These are phyloP conservation scores for Mormyrus iriodes DNA, from an alignment of 2,113 vertebrate species.

Conservation along the genomic window DNA sequence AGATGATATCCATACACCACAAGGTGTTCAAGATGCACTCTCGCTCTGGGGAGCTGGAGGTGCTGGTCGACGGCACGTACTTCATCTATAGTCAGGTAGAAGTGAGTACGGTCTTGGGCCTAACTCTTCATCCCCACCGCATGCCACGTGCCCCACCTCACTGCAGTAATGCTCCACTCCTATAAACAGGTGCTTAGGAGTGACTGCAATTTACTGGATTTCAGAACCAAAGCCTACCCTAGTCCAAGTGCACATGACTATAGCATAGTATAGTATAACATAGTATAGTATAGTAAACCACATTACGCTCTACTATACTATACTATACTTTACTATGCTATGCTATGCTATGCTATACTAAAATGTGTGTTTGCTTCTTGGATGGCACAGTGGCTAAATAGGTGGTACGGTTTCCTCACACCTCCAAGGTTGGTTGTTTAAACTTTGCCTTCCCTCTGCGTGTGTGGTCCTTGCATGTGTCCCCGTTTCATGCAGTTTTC, in stretches of 20 bases:
- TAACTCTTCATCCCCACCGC: slow-evolving; percentile 63
- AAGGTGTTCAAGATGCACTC: slow-evolving; percentile 97
- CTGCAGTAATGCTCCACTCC: neutral
- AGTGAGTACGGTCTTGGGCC: slow-evolving; percentile 98
- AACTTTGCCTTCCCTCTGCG: neutral
- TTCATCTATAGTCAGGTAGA: slow-evolving; percentile 99
- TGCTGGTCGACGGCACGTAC: slow-evolving; percentile 96
- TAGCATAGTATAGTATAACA: neutral
- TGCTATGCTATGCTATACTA: neutral
- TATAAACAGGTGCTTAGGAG: neutral
- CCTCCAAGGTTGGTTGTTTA: neutral
- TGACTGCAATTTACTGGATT: neutral
- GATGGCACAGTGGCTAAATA: neutral
- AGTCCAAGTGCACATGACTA: neutral
- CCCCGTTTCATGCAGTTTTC: neutral
- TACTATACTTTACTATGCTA: too few relatives aligned
- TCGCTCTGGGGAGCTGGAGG: slow-evolving; percentile 94
- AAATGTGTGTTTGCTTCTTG: neutral
- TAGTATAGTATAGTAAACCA: neutral
- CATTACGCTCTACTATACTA: too few relatives aligned
- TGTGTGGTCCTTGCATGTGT: neutral
- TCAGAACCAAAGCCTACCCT: neutral
- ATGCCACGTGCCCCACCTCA: neutral
- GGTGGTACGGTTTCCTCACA: neutral
- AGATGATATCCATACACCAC: slow-evolving; percentile 91